Percentiles rank a stretch among this genome's conserved stretches.
These are phyloP conservation scores for Brachionichthys hirsutus DNA, from an alignment of 2,113 vertebrate species.

Conservation along the genomic window DNA sequence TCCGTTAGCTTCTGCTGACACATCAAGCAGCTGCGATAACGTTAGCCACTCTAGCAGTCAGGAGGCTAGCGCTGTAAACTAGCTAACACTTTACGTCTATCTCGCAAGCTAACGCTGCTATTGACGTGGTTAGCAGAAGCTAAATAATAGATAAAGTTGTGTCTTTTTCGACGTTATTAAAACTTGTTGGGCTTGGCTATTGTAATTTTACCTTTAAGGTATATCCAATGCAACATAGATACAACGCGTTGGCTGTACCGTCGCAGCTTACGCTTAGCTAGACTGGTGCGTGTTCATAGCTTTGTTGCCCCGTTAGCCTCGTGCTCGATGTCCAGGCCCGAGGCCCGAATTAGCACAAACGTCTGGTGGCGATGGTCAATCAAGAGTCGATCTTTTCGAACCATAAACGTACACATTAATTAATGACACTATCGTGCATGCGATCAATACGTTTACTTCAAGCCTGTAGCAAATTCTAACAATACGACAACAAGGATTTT, in stretches of 20 bases:
- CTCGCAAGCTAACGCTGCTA: neutral
- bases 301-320: constrained; percentile 62
- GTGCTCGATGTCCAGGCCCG: constrained; percentile 45
- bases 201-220: neutral
- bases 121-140: neutral
- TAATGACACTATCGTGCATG: neutral
- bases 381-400: neutral
- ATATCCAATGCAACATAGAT: neutral
- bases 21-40: constrained; percentile 30
- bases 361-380: neutral
- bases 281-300: constrained; percentile 40
- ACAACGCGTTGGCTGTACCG: too few species aligned
- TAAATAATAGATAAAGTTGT: fast-evolving
- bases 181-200: fast-evolving
- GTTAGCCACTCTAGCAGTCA: constrained; percentile 27
- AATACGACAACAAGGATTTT: neutral
- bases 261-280: constrained; percentile 29
- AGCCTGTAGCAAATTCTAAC: neutral
- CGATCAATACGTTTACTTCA: fast-evolving
- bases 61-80: constrained; percentile 13
- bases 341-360: constrained; percentile 43
- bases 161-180: neutral
- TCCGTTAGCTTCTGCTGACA: constrained; percentile 51
- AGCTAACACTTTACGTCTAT: neutral
- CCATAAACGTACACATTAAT: neutral